Evolutionary conservation across 2,888 invertebrate genomes (phyloP).

Genomic region (Agrotis segetum): DNA sequence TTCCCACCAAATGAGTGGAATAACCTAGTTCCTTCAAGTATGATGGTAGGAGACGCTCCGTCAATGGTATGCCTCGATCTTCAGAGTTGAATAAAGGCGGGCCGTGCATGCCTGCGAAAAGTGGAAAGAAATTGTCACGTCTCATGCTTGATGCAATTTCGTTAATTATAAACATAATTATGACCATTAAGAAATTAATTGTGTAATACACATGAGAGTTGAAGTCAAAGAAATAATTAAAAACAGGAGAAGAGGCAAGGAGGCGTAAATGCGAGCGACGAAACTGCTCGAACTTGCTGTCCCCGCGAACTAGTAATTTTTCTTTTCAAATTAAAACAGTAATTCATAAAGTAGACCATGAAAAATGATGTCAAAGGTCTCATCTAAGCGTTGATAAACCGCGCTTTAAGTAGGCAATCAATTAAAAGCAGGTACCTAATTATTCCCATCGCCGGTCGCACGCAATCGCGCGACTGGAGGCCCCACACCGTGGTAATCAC

Average conservation of each 20-base stretch:
- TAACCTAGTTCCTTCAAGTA: slow-evolving; percentile 94
- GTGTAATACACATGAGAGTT: background rate
- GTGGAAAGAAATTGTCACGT: slow-evolving; percentile 10
- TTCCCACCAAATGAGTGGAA: slow-evolving; percentile 95
- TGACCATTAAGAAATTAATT: slow-evolving; percentile 4
- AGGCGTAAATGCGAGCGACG: too few species aligned
- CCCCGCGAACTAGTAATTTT: too few species aligned
- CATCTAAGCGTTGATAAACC: slow-evolving; percentile 21
- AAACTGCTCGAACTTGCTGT: too few species aligned
- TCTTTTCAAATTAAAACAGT: too few species aligned
- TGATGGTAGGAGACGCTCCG: slow-evolving; percentile 91
- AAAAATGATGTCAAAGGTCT: slow-evolving; percentile 19
- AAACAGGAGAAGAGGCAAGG: too few species aligned
- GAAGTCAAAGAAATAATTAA: too few species aligned
- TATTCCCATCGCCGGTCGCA: slow-evolving; percentile 22
- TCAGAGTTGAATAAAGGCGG: slow-evolving; percentile 83
- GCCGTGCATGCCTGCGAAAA: slow-evolving; percentile 86
- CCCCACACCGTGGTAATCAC: slow-evolving; percentile 21
- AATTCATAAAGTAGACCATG: background rate
- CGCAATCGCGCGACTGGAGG: slow-evolving; percentile 23
- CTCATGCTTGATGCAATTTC: slow-evolving; percentile 8
- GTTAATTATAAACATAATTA: slow-evolving; percentile 2
- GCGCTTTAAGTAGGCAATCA: slow-evolving; percentile 25
- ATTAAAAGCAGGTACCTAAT: slow-evolving; percentile 38
- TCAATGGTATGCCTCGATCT: slow-evolving; percentile 86